Conservation (phyloP, 2,888 invertebrate genomes). For the Cyaniris semiargus region DNA sequence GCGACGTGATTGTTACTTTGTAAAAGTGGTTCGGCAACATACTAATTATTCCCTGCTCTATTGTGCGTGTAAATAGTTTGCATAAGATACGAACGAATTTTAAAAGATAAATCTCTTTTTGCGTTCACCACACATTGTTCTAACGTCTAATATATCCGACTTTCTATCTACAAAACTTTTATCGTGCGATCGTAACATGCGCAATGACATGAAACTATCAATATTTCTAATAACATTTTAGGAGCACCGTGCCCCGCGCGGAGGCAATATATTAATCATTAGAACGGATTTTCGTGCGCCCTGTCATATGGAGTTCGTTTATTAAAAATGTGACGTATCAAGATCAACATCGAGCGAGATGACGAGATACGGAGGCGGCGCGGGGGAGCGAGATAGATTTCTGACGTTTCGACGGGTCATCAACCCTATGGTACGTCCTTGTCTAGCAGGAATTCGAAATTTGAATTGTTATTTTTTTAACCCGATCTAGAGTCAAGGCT, state of each 20-base stretch:
- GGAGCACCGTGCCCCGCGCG: slow-evolving; percentile 76
- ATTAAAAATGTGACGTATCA: slow-evolving; percentile 81
- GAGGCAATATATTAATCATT: slow-evolving; percentile 77
- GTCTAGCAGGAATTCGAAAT: slow-evolving; percentile 80
- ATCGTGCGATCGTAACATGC: slow-evolving; percentile 74
- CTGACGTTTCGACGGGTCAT: slow-evolving; percentile 80
- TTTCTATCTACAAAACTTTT: slow-evolving; percentile 39
- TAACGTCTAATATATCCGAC: slow-evolving; percentile 67
- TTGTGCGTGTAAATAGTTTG: slow-evolving; percentile 50
- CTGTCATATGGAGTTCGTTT: slow-evolving; percentile 79
- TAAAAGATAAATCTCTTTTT: slow-evolving; percentile 52
- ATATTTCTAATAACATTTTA: slow-evolving; percentile 78
- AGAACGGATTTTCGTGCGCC: slow-evolving; percentile 78
- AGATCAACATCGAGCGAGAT: slow-evolving; percentile 78
- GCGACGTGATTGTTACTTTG: slow-evolving; percentile 71
- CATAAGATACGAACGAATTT: slow-evolving; percentile 51
- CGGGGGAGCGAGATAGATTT: slow-evolving; percentile 64
- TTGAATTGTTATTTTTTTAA: slow-evolving; percentile 79
- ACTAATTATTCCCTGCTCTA: slow-evolving; percentile 61
- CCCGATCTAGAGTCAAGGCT: slow-evolving; percentile 60
- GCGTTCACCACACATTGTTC: slow-evolving; percentile 61
- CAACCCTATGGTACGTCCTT: slow-evolving; percentile 77
- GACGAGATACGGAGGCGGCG: slow-evolving; percentile 50
- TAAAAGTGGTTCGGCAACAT: slow-evolving; percentile 56
- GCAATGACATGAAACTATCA: slow-evolving; percentile 80